These are phyloP conservation scores for Mungos mungo DNA, from an alignment of 2,113 vertebrate genomes.

Conservation along the genomic window DNA sequence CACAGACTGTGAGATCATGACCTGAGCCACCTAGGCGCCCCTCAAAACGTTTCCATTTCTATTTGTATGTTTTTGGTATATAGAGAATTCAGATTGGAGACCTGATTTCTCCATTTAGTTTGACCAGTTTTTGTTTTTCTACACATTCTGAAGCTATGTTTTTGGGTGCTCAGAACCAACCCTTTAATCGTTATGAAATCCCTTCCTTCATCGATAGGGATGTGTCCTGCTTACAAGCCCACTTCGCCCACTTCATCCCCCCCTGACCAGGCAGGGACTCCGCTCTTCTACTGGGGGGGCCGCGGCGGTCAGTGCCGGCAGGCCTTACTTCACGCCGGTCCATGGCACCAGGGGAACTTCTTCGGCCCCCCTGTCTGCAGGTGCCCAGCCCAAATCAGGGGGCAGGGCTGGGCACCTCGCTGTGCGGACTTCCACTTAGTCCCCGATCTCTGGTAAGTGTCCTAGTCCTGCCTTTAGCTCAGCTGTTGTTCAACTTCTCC, in stretches of 20 bases:
- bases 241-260: background rate
- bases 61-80: background rate
- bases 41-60: background rate
- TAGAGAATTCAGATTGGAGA: background rate
- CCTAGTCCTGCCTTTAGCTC: background rate
- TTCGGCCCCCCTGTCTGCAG: background rate
- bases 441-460: background rate
- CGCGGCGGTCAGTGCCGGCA: background rate
- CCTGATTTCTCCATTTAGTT: background rate
- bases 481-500: background rate
- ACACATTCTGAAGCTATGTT: background rate
- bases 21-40: no score
- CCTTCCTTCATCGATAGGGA: background rate
- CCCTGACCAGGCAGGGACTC: background rate
- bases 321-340: background rate
- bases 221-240: background rate
- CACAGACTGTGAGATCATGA: no score
- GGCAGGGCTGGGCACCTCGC: background rate
- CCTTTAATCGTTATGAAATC: background rate
- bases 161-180: background rate
- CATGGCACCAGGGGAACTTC: background rate
- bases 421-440: background rate
- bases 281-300: background rate
- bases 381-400: background rate
- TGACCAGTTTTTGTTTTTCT: background rate